Evolutionary conservation across 2,888 invertebrate genomes (phyloP).

Genomic region (Elmis aenea): DNA sequence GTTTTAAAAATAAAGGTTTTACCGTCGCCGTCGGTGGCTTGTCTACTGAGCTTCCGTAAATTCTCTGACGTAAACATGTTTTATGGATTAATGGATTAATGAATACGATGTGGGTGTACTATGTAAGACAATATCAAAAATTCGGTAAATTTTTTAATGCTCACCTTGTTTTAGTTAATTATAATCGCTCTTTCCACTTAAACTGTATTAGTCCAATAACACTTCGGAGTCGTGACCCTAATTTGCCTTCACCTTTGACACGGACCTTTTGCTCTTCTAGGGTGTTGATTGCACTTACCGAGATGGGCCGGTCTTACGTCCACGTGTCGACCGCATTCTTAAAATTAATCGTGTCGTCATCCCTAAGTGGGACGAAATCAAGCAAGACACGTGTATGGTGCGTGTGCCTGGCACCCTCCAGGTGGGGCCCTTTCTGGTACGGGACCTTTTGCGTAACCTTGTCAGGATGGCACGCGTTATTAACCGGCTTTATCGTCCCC

Average conservation of each 20-base stretch:
- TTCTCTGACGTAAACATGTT: background rate
- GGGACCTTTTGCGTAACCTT: conserved; percentile 16
- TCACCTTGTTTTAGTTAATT: no score
- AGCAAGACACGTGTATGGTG: conserved; percentile 15
- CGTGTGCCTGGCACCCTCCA: conserved; percentile 13
- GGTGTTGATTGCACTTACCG: conserved; percentile 11
- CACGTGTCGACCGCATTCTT: conserved; percentile 18
- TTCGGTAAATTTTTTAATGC: no score
- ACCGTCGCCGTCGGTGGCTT: no score
- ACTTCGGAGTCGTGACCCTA: conserved; percentile 14
- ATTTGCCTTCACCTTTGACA: conserved; percentile 17
- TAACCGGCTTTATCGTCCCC: conserved; percentile 5
- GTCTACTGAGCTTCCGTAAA: no score
- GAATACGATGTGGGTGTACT: no score
- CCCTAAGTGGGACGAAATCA: conserved; percentile 19
- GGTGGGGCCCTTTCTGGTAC: conserved; percentile 16
- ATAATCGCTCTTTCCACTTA: no score
- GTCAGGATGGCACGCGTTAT: conserved; percentile 11
- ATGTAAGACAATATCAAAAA: no score
- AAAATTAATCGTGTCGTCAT: conserved; percentile 17
- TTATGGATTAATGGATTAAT: conserved; percentile 4
- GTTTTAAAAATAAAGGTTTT: no score
- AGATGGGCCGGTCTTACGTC: conserved; percentile 15
- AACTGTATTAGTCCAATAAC: conserved; percentile 9
- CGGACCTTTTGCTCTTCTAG: conserved; percentile 13